Evolutionary conservation across 2,797 vertebrate species (phyloP), one percentile per base, ranked within the genome.

Genomic region (Taenioides sp.): DNA sequence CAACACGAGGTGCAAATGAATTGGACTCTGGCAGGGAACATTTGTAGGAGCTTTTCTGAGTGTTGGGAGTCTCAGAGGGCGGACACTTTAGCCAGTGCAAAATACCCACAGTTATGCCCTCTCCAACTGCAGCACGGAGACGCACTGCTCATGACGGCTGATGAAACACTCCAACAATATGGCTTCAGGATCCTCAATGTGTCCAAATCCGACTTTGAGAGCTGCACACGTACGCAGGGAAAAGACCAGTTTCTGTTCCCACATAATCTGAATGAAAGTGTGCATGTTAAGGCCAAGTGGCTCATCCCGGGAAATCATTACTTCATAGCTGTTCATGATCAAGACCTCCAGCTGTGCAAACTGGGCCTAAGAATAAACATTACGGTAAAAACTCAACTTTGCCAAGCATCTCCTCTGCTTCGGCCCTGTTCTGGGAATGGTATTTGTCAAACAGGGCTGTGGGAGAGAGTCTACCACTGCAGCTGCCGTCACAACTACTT

Each of bases 61-160:
- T 96, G 95, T 74, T 96, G 92, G 94, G 83, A 77, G 57, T 78
- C 82, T 69, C 75, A 37, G 60, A 80, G 52, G 57, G 67, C 31
- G 61, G 79, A 50, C n/a, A 71, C 81, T 49, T 79, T 49, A 7
- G 79, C 73, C 12, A 80, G 76, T 11, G 69, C 65, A 14, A 85
- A 14, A 64, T 79, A 94, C 57, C 92, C 94, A 49, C 95, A 96
- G 79, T 91, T 96, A 77, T 97, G 95, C 73, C 95, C 95, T 43
- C 84, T 97, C 59, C 89, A 95, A 72, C 84, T 96, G 83, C 96
- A 97, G 5, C 68, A 93, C 5, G 95, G 94, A 72, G 95, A 96
- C 17, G 88, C 79, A 20, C 89, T 97, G 76, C 83, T 94, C 67
- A 89, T 96, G 84, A 93, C 92, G 28, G 72, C 82, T 20, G 93